Base-by-base conservation (phyloP, 2,888 invertebrate genomes). In the Kryphioiulus occultus region DNA sequence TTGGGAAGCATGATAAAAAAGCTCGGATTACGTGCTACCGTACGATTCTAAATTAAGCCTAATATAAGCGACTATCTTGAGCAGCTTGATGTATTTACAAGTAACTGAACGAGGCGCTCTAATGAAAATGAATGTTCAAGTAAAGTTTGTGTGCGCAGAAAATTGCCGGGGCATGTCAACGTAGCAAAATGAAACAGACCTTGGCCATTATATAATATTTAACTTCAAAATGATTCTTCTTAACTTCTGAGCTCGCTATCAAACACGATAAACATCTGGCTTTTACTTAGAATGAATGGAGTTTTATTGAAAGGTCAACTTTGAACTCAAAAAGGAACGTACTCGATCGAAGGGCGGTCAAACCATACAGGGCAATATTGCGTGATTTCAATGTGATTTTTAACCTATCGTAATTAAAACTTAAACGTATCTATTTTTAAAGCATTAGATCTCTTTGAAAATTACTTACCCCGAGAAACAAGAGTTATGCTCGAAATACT, bases 321-420 rank as follows among this genome's bases (percentile, higher is more conserved):
- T 78, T 78, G 78, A 78, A 78, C 78, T 78, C 30, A 30, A 30
- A 78, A 30, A 78, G 26, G 44, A 9, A 44, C 44, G 44, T n/a
- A n/a, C n/a, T n/a, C n/a, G n/a, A n/a, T 44, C 44, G 44, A 78
- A 78, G 78, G 78, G 78, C 78, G 78, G 30, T 78, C 78, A 78
- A 30, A 53, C 2, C 12, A 30, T 15, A 30, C 78, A 26, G 68
- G 68, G 68, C 39, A 22, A 22, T 26, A 26, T 26, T 3, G 2
- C 26, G 15, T 10, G 47, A 68, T 30, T 78, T 78, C 22, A 15
- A 12, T 10, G 30, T 10, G 30, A 12, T 30, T 30, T 15, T 30
- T 10, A 78, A 78, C 78, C 3, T 12, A 30, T 7, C 22, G 15
- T 12, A 15, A 30, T 68, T 26, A 78, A 30, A 78, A 30, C 78